Percentiles rank a stretch among this genome's conserved stretches.
These are phyloP conservation scores for Podarcis muralis DNA, from an alignment of 2,113 vertebrate species.

Conservation along the genomic window DNA sequence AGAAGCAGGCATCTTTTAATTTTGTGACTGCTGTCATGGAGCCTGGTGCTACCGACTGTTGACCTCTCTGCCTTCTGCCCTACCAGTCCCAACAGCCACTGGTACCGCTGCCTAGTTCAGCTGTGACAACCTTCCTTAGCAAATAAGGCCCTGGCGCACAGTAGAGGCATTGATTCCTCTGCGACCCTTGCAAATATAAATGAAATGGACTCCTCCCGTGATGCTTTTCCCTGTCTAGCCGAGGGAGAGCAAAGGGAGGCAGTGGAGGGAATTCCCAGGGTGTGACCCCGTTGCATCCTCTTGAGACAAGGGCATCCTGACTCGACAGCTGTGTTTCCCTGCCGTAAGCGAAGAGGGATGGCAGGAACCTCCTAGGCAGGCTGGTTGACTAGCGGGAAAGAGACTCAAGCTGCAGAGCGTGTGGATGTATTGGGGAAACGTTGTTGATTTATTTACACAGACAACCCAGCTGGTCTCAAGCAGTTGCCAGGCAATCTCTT, in stretches of 20 bases:
- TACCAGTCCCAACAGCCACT: too few relatives aligned
- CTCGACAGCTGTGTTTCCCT: not conserved
- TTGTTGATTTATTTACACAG: not conserved
- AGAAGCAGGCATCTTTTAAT: too few relatives aligned
- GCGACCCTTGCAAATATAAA: not conserved
- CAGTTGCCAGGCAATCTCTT: not conserved
- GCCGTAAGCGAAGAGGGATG: not conserved
- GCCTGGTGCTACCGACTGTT: too few relatives aligned
- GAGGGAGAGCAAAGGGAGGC: not conserved
- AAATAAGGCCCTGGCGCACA: not conserved
- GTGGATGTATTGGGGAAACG: not conserved
- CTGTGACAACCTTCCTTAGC: not conserved
- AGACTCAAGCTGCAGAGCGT: not conserved
- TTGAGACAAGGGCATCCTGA: not conserved
- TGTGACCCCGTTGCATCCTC: not conserved
- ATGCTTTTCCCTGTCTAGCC: not conserved
- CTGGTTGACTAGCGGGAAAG: not conserved
- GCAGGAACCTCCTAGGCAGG: not conserved
- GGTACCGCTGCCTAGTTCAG: too few relatives aligned
- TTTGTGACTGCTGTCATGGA: too few relatives aligned
- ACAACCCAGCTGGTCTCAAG: conserved; percentile 1
- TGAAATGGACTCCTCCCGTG: not conserved
- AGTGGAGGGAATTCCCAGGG: not conserved
- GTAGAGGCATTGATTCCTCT: not conserved
- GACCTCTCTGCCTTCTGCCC: too few relatives aligned